Base-by-base conservation (phyloP, 2,888 invertebrate genomes). In the Mesoligia furuncula region DNA sequence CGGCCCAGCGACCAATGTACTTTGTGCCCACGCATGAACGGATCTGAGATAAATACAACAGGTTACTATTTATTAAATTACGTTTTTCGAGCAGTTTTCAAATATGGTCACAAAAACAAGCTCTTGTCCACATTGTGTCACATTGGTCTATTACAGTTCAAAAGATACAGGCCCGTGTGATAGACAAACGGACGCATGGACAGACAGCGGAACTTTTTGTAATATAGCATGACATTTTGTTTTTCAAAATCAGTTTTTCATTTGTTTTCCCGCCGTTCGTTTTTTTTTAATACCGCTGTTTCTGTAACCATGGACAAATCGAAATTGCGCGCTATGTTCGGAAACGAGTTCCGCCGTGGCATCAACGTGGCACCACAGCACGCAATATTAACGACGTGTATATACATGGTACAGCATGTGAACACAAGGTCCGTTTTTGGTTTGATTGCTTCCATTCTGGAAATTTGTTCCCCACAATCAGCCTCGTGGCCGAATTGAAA, bases 21-120 rank as follows among this genome's bases (percentile, higher is more conserved):
- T 99, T 99, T 1, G 99, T 99, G 77, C 99, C 99, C 65, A 99
- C 98, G 93, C 99, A 99, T 8, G 99, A 98, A 92, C 98, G 98
- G 66, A 98, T 97, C 97, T 97, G 89, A 62, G 87, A 88, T 51
- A 73, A 31, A 42, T 68, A 57, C 13, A 24, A 57, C 13, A 57
- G 54, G n/a, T 57, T 57, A n/a, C n/a, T n/a, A n/a, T n/a, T n/a
- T n/a, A n/a, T n/a, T n/a, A n/a, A n/a, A n/a, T n/a, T n/a, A n/a
- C n/a, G n/a, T n/a, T n/a, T n/a, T n/a, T n/a, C n/a, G n/a, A n/a
- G n/a, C n/a, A n/a, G n/a, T 20, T 51, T 51, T 20, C 0, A 8
- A 20, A 8, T 51, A 51, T 51, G 51, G 51, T 24, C 51, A 54
- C 24, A 24, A 54, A 17, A 9, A 54, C 24, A 9, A 9, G 24